Evolutionary conservation across 2,113 vertebrate species (phyloP).

Genomic region (Gambusia affinis): DNA sequence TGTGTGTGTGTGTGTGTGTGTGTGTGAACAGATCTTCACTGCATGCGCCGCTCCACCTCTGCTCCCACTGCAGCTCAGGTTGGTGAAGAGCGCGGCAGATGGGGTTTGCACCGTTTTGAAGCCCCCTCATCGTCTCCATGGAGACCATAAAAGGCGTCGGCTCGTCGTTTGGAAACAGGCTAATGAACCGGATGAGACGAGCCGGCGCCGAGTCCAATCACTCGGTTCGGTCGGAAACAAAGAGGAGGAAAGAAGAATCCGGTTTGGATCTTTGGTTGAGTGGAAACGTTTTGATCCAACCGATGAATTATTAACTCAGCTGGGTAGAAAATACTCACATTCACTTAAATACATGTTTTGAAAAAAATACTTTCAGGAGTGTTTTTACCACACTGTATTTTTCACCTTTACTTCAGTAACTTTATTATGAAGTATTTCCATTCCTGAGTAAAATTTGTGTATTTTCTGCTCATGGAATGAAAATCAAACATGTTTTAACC

Average conservation of each 20-base stretch:
- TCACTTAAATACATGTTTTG: too few relatives aligned
- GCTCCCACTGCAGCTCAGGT: background rate
- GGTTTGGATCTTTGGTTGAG: background rate
- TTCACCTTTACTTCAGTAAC: too few relatives aligned
- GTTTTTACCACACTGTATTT: too few relatives aligned
- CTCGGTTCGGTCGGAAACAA: background rate
- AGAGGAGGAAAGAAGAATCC: slow-evolving; percentile 6
- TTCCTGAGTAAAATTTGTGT: too few relatives aligned
- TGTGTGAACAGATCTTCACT: slow-evolving; percentile 17
- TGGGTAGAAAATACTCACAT: too few relatives aligned
- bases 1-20: slow-evolving; percentile 3
- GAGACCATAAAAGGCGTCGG: background rate
- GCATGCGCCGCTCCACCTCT: slow-evolving; percentile 7
- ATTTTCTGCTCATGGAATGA: too few relatives aligned
- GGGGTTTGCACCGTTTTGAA: background rate
- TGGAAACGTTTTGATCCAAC: slow-evolving; percentile 25
- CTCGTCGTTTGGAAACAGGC: background rate
- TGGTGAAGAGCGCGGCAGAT: background rate
- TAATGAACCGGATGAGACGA: slow-evolving; percentile 7
- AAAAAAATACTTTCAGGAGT: too few relatives aligned
- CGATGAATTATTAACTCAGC: slow-evolving; percentile 22
- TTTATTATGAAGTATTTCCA: too few relatives aligned
- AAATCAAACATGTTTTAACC: too few relatives aligned
- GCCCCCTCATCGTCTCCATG: background rate
- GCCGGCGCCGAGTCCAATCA: background rate